Evolutionary conservation across 2,797 vertebrate species (phyloP), one percentile per base, ranked within the genome.

Genomic region (Anguilla megastoma): DNA sequence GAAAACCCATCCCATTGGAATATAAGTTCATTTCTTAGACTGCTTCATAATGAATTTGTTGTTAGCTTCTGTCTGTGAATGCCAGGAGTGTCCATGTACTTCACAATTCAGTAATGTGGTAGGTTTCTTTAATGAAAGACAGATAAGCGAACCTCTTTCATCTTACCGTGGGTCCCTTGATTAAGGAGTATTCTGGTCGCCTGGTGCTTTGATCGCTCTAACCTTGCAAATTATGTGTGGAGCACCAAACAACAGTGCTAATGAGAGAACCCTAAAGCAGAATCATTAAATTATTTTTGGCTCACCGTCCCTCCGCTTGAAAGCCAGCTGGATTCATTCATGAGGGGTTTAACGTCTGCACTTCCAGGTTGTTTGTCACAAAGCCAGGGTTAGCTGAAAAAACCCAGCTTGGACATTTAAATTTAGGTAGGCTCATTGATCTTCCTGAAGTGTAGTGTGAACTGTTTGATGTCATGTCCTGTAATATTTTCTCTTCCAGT

Each of bases 401-500:
- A 9, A 50, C 10, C 18, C 8, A n/a, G 7, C 33, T 7, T 50
- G 18, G 24, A 10, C 45, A 82, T 82, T 80, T 50, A 48, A n/a
- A 82, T 45, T 4, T 7, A 18, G 24, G 16, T 4, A 21, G 9
- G 18, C 48, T 74, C 48, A 2, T 24, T 21, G 2, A 3, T 5
- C 36, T 14, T 50, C 79, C 36, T 27, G 82, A 3, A n/a, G 27
- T 45, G 33, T 14, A 12, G 33, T 60, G 12, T 71, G 21, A 21
- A 24, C 4, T 27, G 82, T 66, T 10, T 52, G 24, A 24, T 52
- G 30, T 88, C 33, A 41, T 66, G 41, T 88, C 83, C 74, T 50
- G 7, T 79, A 80, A 21, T 92, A 21, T 91, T 80, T 87, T 87
- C 90, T 0, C 83, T 76, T 76, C n/a, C 94, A 99, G 99, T 98